Evolutionary conservation across 2,797 vertebrate genomes (phyloP), one percentile per base, ranked within the genome.

Genomic region (Discoglossus pictus): DNA sequence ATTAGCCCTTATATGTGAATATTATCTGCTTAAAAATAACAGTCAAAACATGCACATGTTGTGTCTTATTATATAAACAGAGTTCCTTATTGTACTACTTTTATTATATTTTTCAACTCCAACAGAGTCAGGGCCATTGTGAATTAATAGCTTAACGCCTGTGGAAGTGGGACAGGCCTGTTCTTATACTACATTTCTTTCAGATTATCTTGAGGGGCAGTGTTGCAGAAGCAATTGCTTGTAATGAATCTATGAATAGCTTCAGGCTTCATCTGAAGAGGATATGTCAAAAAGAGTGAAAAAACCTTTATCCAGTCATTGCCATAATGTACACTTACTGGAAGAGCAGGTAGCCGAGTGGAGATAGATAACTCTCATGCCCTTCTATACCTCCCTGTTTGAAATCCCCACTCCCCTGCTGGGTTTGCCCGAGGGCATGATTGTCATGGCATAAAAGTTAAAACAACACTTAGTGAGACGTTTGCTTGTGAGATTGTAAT

Each of bases 281-380:
- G 42, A 56, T 48, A 27, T 63, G 67, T 62, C 67, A 70, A 23
- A 48, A 56, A 55, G 36, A 53, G 54, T 31, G 60, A 63, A 35
- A n/a, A 56, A 48, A 6, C 21, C 23, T 63, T 70, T 12, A 71
- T 63, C 64, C 60, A 58, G 43, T 60, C 44, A 71, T 51, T 63
- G 68, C 51, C 24, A 50, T 43, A 55, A 42, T 54, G 58, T 24
- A 18, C 31, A 64, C 61, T 70, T 70, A 69, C 66, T 69, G 59
- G 59, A 70, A 70, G 42, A 56, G 36, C 51, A 48, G 42, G 52
- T 71, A 71, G 54, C 51, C 40, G 34, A 56, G 21, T 23, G 42
- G 16, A 63, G 36, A 17, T 64, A 42, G 34, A 64, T 38, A 71
- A 39, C 59, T 42, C 17, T 53, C 58, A 52, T 48, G 23, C 8